Base-by-base conservation (phyloP, 1,140 invertebrate genomes). In the Hycleus phaleratus region DNA sequence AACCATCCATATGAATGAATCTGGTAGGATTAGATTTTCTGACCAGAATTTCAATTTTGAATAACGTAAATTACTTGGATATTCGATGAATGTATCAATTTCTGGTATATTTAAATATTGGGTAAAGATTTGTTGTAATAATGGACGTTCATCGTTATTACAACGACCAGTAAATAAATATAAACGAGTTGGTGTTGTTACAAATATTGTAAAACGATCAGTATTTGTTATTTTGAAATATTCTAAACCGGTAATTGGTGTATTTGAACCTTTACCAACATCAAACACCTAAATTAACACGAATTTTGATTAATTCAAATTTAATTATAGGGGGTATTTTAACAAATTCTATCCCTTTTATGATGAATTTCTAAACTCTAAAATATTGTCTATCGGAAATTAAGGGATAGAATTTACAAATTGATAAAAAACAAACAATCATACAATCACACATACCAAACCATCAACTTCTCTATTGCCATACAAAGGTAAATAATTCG, bases 1-100 rank as follows among this genome's bases (percentile, higher is more conserved):
- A 8, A 87, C 88, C 59, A 94, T 77, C 93, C 92, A 95, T 4
- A 87, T 89, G 79, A 94, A 92, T n/a, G 82, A 80, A 70, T 83
- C 85, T 10, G 90, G 88, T 50, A 81, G 78, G 57, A 78, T 76
- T 66, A 78, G 79, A 56, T 81, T 80, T 62, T 86, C 82, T 65
- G 85, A 87, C 74, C 81, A 93, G 62, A 94, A 86, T 62, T 90
- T 85, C 38, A 96, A 76, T 68, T 83, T 83, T 2, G 92, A 95
- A 72, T 87, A 90, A 42, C 81, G 82, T 25, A 91, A 74, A 25
- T 83, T 80, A 25, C 85, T 90, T 26, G 87, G 84, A 38, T 90
- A 78, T 65, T 93, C 86, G 61, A 85, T 81, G 63, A 84, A 91
- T 52, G 81, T 79, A 58, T 82, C 81, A 68, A 73, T 81, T 81